A percentile compares a stretch with the other conserved stretches of the same genome.
Evolutionary conservation across 2,113 vertebrate genomes (phyloP).

Genomic region (Pseudopodoces humilis): DNA sequence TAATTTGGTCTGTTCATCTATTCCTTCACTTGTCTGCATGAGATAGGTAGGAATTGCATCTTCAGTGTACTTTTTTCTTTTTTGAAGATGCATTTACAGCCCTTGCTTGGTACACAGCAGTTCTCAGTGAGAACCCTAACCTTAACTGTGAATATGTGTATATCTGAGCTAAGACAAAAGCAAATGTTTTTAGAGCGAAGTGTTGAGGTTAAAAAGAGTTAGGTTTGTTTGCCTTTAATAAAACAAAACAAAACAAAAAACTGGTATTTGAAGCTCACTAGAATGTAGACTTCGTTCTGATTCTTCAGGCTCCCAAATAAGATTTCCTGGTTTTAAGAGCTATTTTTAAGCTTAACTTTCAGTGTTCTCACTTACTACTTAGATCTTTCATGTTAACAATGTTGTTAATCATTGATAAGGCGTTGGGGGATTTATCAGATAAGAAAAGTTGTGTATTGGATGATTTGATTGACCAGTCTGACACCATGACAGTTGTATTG

Average conservation of each 20-base stretch:
- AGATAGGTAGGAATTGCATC: background rate
- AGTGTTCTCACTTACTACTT: background rate
- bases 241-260: background rate
- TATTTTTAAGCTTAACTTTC: background rate
- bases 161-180: background rate
- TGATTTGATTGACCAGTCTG: background rate
- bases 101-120: background rate
- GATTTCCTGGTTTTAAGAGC: background rate
- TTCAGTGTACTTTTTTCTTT: background rate
- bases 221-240: background rate
- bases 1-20: background rate
- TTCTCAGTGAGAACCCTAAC: background rate
- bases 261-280: background rate
- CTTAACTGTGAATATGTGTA: background rate
- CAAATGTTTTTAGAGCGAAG: background rate
- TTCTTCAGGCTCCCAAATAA: background rate
- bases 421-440: background rate
- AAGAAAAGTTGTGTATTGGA: background rate
- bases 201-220: background rate
- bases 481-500: background rate
- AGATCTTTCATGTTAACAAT: background rate
- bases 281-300: background rate
- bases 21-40: background rate
- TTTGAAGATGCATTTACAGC: background rate
- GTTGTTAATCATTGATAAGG: background rate